A percentile compares a stretch with the other conserved stretches of the same genome.
Conservation (phyloP, 2,113 vertebrate species). For the Pelusios castaneus region DNA sequence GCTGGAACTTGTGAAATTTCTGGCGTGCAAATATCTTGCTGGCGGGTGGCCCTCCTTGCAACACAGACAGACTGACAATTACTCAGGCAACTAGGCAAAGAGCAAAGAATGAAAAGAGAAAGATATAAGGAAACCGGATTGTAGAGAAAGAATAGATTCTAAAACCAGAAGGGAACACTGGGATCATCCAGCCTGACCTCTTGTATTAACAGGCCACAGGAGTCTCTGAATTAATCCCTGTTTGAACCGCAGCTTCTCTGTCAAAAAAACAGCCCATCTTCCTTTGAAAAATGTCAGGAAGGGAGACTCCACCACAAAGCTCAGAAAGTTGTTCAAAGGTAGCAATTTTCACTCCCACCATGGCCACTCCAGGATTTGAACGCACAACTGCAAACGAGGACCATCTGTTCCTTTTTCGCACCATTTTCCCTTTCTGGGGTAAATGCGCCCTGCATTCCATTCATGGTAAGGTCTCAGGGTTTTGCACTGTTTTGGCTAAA, state of each 20-base stretch:
- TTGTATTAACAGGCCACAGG: neutral
- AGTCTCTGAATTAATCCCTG: neutral
- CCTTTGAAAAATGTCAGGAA: neutral
- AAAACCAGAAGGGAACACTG: neutral
- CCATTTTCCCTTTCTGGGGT: neutral
- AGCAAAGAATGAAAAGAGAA: neutral
- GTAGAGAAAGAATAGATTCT: neutral
- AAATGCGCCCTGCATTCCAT: neutral
- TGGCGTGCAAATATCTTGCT: accelerated
- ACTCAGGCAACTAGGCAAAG: neutral
- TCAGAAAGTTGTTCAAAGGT: neutral
- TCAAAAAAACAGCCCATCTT: neutral
- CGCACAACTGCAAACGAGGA: neutral
- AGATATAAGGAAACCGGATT: neutral
- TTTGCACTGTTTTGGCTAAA: neutral
- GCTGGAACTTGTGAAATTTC: neutral
- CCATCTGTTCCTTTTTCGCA: neutral
- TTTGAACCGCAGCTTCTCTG: neutral
- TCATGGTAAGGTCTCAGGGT: accelerated
- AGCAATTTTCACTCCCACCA: neutral
- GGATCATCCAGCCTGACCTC: neutral
- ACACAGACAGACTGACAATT: accelerated
- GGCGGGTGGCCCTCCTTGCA: neutral
- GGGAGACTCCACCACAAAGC: neutral
- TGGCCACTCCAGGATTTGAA: too few relatives aligned